phyloP scores from a whole-genome alignment of 2,888 invertebrate species.

The Cetonia aurata region DNA sequence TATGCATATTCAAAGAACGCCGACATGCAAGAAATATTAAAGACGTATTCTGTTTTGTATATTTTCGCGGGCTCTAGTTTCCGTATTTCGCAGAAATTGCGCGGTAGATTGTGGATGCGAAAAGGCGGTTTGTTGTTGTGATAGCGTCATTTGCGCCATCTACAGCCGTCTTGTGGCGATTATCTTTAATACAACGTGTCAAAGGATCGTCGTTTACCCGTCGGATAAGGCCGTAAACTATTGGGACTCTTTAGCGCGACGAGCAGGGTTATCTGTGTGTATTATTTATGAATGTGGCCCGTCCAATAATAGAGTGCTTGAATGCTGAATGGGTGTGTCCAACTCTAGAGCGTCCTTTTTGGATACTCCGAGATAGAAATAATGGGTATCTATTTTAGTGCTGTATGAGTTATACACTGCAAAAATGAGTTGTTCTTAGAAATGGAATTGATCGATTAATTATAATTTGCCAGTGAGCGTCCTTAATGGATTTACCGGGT shows the following conservation, averaged over 20 bases:
- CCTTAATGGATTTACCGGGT: too few species aligned
- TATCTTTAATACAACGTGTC: neutral
- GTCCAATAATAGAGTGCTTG: constrained; percentile 35
- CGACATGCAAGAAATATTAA: too few species aligned
- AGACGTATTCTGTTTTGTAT: neutral
- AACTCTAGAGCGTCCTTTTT: constrained; percentile 1
- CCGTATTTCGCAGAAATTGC: neutral
- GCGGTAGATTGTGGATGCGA: neutral
- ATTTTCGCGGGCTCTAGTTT: too few species aligned
- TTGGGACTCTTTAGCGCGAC: neutral
- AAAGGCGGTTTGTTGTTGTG: neutral
- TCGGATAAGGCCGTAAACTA: neutral
- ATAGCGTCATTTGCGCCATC: neutral
- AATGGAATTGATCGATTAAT: too few species aligned
- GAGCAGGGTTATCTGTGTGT: constrained; percentile 26
- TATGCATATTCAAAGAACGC: neutral
- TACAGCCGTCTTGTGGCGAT: neutral
- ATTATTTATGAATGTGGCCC: constrained; percentile 37
- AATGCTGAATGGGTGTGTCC: constrained; percentile 29
- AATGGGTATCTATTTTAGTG: too few species aligned
- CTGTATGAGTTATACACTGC: too few species aligned
- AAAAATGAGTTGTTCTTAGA: too few species aligned
- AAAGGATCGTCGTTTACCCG: constrained; percentile 10
- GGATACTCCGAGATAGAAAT: constrained; percentile 27
- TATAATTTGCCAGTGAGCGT: too few species aligned